A percentile compares a stretch with the other conserved stretches of the same genome.
phyloP scores from a whole-genome alignment of 2,797 vertebrate species.

The Peromyscus aztecus region DNA sequence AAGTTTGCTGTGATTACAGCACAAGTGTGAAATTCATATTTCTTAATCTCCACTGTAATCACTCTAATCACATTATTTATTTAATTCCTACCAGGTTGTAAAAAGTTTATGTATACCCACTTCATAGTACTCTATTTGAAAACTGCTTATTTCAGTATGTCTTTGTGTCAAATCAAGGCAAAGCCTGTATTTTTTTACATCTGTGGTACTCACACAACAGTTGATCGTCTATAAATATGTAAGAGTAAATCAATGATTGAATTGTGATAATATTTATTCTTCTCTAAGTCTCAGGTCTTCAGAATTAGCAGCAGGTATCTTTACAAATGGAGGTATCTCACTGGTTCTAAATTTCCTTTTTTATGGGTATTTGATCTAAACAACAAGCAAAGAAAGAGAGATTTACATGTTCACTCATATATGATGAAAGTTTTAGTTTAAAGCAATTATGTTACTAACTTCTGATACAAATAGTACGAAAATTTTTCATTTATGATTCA shows the following conservation, averaged over 20 bases:
- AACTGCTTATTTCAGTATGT: too few relatives aligned
- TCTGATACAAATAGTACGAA: rapidly evolving
- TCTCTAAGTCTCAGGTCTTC: neutral
- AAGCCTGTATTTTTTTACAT: neutral
- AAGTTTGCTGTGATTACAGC: neutral
- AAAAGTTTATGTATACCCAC: too few relatives aligned
- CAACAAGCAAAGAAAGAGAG: neutral
- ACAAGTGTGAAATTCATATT: neutral
- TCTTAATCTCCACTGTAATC: too few relatives aligned
- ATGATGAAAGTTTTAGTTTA: neutral
- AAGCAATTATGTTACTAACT: neutral
- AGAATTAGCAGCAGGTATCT: neutral
- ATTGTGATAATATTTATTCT: neutral
- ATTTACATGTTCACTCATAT: neutral
- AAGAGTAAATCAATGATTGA: neutral
- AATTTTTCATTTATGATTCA: neutral
- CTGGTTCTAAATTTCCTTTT: too few relatives aligned
- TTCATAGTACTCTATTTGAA: too few relatives aligned
- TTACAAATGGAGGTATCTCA: too few relatives aligned
- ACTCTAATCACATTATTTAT: too few relatives aligned
- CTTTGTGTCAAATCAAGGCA: neutral
- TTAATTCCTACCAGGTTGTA: too few relatives aligned
- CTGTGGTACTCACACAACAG: neutral
- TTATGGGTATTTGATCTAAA: neutral
- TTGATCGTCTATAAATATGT: neutral